Evolutionary conservation across 2,888 invertebrate species (phyloP).

Genomic region (Tachina lurida): DNA sequence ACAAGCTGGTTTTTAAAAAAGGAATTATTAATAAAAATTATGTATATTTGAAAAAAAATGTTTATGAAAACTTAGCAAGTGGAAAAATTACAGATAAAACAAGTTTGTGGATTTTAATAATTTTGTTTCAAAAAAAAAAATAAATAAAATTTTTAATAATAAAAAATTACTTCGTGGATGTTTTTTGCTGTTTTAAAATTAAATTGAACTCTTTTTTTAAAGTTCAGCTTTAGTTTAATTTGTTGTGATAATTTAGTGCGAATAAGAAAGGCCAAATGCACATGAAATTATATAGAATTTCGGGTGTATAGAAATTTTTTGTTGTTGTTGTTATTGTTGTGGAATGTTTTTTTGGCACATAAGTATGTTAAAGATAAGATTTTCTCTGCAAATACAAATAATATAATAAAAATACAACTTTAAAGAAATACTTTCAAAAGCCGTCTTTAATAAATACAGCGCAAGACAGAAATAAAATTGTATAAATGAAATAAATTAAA

Average conservation of each 20-base stretch:
- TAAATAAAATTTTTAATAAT: background rate
- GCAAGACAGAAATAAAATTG: slow-evolving; percentile 6
- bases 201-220: slow-evolving; percentile 1
- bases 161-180: background rate
- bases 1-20: slow-evolving; percentile 37
- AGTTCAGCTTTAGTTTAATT: background rate
- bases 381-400: slow-evolving; percentile 21
- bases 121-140: background rate
- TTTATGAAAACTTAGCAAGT: slow-evolving; percentile 7
- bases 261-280: background rate
- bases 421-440: background rate
- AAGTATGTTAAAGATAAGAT: background rate
- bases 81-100: slow-evolving; percentile 16
- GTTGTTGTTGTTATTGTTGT: slow-evolving; percentile 27
- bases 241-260: slow-evolving; percentile 3
- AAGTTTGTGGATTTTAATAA: slow-evolving; percentile 14
- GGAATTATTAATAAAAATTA: background rate
- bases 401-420: background rate
- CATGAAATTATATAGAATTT: background rate
- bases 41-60: slow-evolving; percentile 10
- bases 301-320: slow-evolving; percentile 33
- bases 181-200: background rate
- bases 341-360: background rate
- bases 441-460: slow-evolving; percentile 16
- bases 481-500: background rate